Conservation (phyloP, 1,140 invertebrate species). For the Elysia chlorotica region DNA sequence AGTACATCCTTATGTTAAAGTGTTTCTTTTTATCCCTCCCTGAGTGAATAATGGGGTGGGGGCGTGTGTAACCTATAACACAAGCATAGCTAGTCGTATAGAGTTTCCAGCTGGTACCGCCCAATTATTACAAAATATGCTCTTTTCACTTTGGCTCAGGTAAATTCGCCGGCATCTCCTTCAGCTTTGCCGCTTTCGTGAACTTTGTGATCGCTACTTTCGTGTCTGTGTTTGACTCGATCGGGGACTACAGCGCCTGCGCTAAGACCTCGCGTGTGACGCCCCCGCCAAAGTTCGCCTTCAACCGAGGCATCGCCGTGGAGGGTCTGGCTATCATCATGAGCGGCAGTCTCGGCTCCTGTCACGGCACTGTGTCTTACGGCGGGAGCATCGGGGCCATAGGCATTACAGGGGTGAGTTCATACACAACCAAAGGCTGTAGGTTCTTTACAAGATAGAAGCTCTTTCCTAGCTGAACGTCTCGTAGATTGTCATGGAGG, state of each 20-base stretch:
- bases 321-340: conserved; percentile 83
- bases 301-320: conserved; percentile 69
- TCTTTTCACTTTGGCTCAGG: too few relatives aligned
- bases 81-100: too few relatives aligned
- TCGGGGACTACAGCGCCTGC: conserved; percentile 55
- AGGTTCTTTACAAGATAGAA: too few relatives aligned
- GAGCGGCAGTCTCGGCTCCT: conserved; percentile 78
- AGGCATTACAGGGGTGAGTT: conserved; percentile 67
- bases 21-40: too few relatives aligned
- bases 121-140: too few relatives aligned
- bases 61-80: too few relatives aligned
- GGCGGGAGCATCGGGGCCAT: conserved; percentile 85
- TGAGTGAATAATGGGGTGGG: too few relatives aligned
- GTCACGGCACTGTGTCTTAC: conserved; percentile 85
- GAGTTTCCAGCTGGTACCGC: too few relatives aligned
- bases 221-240: conserved; percentile 51
- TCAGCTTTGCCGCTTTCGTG: conserved; percentile 37
- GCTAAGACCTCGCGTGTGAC: conserved; percentile 35
- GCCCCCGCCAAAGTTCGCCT: conserved; percentile 40
- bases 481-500: not conserved
- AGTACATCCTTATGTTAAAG: too few relatives aligned
- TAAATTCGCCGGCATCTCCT: conserved; percentile 40
- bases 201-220: conserved; percentile 44
- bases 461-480: not conserved
- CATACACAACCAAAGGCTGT: not conserved